Evolutionary conservation across 2,113 vertebrate species (phyloP).

Genomic region (Melanocharis versteri): DNA sequence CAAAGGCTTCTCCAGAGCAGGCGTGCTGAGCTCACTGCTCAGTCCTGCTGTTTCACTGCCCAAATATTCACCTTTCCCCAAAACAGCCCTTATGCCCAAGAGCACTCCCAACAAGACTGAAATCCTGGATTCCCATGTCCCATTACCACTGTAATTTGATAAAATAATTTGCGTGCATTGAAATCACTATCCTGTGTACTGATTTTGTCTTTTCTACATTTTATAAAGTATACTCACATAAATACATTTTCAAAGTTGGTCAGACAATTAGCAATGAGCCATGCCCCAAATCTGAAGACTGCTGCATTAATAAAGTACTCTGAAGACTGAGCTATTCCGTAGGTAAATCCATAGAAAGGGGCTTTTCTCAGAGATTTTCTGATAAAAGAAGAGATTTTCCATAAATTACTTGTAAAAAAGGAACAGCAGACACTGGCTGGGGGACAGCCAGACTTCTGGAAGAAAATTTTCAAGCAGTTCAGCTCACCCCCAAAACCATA

Average conservation of each 20-base stretch:
- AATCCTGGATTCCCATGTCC: neutral
- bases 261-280: constrained; percentile 63
- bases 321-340: constrained; percentile 28
- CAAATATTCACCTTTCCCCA: neutral
- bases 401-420: neutral
- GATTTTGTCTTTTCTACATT: neutral
- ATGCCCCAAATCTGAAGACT: constrained; percentile 71
- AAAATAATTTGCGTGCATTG: neutral
- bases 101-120: neutral
- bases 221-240: constrained; percentile 61
- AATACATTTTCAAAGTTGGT: constrained; percentile 67
- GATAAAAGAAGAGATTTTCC: constrained; percentile 3
- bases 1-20: neutral
- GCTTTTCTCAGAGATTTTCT: constrained; percentile 42
- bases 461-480: neutral
- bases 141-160: neutral
- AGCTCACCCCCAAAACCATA: neutral
- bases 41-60: neutral
- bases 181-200: neutral
- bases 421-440: neutral
- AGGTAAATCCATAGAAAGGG: constrained; percentile 38
- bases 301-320: constrained; percentile 47
- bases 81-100: neutral
- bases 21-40: neutral
- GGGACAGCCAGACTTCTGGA: neutral